Conservation (phyloP, 2,888 invertebrate genomes). For the Stenchaetothrips biformis region DNA sequence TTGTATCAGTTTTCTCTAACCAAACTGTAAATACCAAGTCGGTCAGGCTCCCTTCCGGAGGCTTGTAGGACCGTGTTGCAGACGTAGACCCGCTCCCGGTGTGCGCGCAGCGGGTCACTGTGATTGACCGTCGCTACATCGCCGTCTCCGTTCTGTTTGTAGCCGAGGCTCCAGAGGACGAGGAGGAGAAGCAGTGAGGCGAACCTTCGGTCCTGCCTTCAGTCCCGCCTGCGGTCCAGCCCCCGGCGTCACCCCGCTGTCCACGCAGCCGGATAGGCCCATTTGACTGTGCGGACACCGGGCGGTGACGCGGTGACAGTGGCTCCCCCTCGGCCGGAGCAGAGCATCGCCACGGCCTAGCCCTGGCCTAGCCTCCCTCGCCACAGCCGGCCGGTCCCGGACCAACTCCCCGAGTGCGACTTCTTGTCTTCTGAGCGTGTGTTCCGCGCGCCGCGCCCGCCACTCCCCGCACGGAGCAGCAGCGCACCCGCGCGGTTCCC, state of each 20-base stretch:
- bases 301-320: background rate
- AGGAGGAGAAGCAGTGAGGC: constrained; percentile 4
- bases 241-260: background rate
- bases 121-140: too few relatives aligned
- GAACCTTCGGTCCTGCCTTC: background rate
- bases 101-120: too few relatives aligned
- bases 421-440: too few relatives aligned
- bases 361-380: background rate
- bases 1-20: background rate
- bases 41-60: background rate
- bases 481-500: background rate
- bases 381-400: background rate
- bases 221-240: background rate
- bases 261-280: background rate
- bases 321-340: background rate
- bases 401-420: background rate
- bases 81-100: too few relatives aligned
- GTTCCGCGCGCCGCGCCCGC: background rate
- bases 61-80: too few relatives aligned
- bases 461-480: background rate
- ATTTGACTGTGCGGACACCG: background rate
- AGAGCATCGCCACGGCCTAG: background rate
- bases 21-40: background rate
- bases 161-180: background rate
- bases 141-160: background rate